Base-by-base conservation (phyloP, 2,113 vertebrate species). In the Lophura nycthemera region DNA sequence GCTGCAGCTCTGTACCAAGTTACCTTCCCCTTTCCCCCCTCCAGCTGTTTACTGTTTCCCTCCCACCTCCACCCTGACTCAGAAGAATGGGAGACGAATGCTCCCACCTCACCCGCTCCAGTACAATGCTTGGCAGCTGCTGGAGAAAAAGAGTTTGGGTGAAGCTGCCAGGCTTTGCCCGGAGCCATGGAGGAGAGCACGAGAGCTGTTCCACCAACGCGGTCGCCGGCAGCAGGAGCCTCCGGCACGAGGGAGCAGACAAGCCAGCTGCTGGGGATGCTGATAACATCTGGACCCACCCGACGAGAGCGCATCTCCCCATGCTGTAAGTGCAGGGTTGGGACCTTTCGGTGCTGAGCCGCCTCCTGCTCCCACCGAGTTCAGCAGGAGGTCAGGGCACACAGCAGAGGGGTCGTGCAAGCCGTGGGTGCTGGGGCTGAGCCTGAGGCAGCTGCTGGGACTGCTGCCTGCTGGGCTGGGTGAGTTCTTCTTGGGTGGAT, bases 221-320 rank as follows among this genome's bases (percentile, higher is more conserved):
- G 3, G 22, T 2, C 2, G 48, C 92, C 18, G 73, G 87, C 93
- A 95, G 94, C 77, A 17, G 87, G 93, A 96, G 92, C 94, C 94
- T 94, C 74, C 4, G n/a, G 89, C 89, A 79, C 67, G 17, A 24
- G 88, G 91, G 94, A 96, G 91, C 94, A 86, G 86, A 80, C 61
- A 89, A 95, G 73, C n/a, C 2, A n/a, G 64, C 87, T 89, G 82
- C 94, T 2, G 30, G 67, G 71, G 88, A 75, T 94, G 93, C 91
- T 85, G 95, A 85, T 83, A 92, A 95, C 95, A 95, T 95, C 96
- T 89, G 96, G 85, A 95, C 40, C 92, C 95, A 95, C 85, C 87
- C 48, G 67, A 80, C 54, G 78, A 89, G 86, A 90, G 82, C 88
- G 0, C 92, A 93, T 80, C 88, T 94, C 92, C 79, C 6, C 20